These are phyloP conservation scores for Calcarius ornatus DNA, from an alignment of 2,113 vertebrate species.

Conservation along the genomic window DNA sequence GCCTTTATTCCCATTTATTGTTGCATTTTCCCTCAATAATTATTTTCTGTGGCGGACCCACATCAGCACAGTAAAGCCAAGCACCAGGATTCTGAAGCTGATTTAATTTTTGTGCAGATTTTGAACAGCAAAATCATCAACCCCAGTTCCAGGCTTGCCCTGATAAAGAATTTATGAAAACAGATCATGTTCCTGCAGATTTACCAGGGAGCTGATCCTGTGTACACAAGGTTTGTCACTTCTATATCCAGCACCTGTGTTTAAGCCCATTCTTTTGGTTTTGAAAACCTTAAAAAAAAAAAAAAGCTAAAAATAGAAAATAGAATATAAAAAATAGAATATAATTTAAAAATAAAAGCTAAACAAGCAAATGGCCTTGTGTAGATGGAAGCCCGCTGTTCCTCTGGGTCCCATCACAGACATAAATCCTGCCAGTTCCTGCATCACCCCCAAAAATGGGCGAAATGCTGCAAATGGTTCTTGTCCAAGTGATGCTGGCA, in stretches of 20 bases:
- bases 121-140: neutral
- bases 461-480: neutral
- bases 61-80: neutral
- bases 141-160: neutral
- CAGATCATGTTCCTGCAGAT: fast-evolving
- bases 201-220: neutral
- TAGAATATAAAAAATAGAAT: no score
- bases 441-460: neutral
- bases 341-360: no score
- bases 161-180: neutral
- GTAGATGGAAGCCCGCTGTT: neutral
- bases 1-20: neutral
- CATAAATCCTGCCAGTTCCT: neutral
- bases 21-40: neutral
- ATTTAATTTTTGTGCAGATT: neutral
- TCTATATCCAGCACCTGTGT: neutral
- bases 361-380: neutral
- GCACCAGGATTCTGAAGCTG: neutral
- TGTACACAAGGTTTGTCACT: neutral
- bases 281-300: neutral
- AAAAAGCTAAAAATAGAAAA: neutral
- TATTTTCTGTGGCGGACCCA: neutral
- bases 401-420: neutral
- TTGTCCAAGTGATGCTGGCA: neutral
- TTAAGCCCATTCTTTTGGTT: neutral